Evolutionary conservation across 2,113 vertebrate genomes (phyloP), one percentile per base, ranked within the genome.

Genomic region (Cyrtonyx montezumae): DNA sequence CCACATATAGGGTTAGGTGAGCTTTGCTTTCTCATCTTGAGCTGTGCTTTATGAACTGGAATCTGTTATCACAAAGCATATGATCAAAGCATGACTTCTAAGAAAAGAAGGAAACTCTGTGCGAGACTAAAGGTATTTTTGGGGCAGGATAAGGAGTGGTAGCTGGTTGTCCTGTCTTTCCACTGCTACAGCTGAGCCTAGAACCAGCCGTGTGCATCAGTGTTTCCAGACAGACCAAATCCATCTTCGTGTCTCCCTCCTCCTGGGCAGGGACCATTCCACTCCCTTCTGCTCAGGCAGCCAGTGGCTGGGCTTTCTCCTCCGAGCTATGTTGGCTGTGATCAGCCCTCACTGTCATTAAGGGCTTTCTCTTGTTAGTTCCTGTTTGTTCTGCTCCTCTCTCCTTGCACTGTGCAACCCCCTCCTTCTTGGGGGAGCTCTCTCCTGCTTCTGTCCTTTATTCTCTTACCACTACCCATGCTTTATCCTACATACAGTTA

Each of bases 71-170:
- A 7, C 17, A 55, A 79, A 71, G 58, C 21, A 43, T 82, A 59
- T 59, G 30, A 65, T 82, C 22, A 30, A 55, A 89, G 13, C 20
- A 2, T 43, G n/a, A 13, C 43, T 81, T 74, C 21, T 37, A 30
- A 0, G 0, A 37, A 22, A n/a, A 25, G 42, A 63, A 59, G n/a
- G 25, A 25, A 28, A 32, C 32, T 3, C 2, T 36, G 0, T 51
- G 7, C 15, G 45, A 16, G 45, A 43, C 34, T 32, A 10, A 34
- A 46, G 59, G 37, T 46, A 28, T 0, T 0, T 43, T 62, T 62
- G 51, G 16, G 2, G 1, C 56, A 37, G 56, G 45, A 4, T 59
- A 18, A 53, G 49, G 20, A 79, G 30, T 0, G 1, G 18, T 23
- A 32, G 43, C 11, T 11, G 16, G 18, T 73, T 2, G 0, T n/a